A percentile compares a stretch with the other conserved stretches of the same genome.
Conservation (phyloP, 2,113 vertebrate species). For the Lota lota region DNA sequence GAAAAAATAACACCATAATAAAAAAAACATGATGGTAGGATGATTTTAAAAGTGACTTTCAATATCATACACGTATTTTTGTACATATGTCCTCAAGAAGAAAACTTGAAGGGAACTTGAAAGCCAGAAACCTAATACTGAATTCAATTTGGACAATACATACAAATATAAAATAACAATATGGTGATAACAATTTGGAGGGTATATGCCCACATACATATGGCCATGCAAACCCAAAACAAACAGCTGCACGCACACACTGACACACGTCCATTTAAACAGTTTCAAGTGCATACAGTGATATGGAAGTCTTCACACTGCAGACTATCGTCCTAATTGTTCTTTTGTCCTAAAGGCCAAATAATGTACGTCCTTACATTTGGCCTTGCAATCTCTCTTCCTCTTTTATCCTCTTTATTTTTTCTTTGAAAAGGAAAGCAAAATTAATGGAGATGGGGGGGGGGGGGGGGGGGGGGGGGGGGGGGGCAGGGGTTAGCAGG, state of each 20-base stretch:
- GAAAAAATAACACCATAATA: conserved; percentile 36
- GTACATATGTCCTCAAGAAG: too few species aligned
- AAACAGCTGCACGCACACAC: neutral
- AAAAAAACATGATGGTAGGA: conserved; percentile 51
- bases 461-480: neutral
- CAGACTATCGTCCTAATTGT: conserved; percentile 23
- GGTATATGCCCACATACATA: conserved; percentile 21
- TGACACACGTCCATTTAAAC: conserved; percentile 15
- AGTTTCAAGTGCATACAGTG: conserved; percentile 27
- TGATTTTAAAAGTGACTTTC: conserved; percentile 46
- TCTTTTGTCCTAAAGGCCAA: conserved; percentile 28
- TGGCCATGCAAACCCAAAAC: neutral
- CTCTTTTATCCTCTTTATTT: conserved; percentile 21
- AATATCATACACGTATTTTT: too few species aligned
- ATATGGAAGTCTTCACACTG: conserved; percentile 10
- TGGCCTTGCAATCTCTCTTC: conserved; percentile 21
- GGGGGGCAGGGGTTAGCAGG: conserved; percentile 2
- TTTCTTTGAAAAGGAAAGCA: conserved; percentile 6
- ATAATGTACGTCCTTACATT: neutral
- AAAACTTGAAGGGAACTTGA: conserved; percentile 20
- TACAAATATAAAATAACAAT: conserved; percentile 27
- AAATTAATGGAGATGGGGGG: neutral
- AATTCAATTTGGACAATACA: conserved; percentile 38
- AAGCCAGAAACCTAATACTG: conserved; percentile 30
- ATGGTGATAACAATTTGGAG: conserved; percentile 28